phyloP scores from a whole-genome alignment of 2,888 invertebrate genomes.

The Omphaloscelis lunosa region DNA sequence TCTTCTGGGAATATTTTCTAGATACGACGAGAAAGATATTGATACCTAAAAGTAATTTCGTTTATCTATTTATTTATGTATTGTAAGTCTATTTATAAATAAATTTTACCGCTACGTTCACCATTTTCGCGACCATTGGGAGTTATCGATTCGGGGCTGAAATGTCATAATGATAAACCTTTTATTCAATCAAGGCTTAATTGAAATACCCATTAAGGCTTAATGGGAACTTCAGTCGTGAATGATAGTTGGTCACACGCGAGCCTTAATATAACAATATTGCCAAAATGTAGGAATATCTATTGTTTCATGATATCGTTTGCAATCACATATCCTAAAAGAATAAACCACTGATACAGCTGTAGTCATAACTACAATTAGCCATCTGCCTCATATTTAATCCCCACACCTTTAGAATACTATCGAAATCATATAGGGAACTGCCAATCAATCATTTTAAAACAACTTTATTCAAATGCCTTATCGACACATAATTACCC shows the following conservation, averaged over 20 bases:
- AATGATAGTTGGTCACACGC: background rate
- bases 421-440: too few relatives aligned
- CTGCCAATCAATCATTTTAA: too few relatives aligned
- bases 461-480: too few relatives aligned
- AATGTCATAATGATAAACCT: background rate
- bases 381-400: slow-evolving; percentile 3
- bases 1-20: slow-evolving; percentile 24
- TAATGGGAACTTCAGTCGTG: background rate
- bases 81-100: background rate
- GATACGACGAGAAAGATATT: slow-evolving; percentile 14
- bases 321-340: background rate
- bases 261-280: background rate
- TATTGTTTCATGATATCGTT: background rate
- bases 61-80: background rate
- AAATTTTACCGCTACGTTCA: background rate
- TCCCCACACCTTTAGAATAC: background rate
- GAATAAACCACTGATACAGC: background rate
- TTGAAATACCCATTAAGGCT: too few relatives aligned
- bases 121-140: background rate
- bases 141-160: background rate
- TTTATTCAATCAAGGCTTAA: background rate
- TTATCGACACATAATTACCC: too few relatives aligned
- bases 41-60: background rate
- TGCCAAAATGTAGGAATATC: background rate
- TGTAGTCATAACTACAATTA: background rate